phyloP scores from a whole-genome alignment of 1,140 invertebrate genomes.

The Lucilia cuprina region DNA sequence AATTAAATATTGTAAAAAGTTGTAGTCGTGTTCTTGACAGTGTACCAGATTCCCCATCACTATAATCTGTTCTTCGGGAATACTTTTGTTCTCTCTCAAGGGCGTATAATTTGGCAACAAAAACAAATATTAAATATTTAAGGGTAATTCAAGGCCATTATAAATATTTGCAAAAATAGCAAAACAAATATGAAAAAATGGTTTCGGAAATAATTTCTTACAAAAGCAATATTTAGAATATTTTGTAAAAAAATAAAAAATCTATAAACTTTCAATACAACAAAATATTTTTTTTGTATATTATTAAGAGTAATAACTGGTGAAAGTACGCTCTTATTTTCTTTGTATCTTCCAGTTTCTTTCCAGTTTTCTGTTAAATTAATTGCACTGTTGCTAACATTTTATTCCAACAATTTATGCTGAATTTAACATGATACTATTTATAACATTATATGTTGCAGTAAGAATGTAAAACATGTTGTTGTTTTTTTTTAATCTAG shows the following conservation, averaged over 20 bases:
- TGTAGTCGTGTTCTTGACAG: too few relatives aligned
- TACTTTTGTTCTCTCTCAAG: not conserved
- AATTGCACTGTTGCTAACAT: not conserved
- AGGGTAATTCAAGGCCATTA: not conserved
- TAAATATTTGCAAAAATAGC: not conserved
- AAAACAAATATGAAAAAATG: not conserved
- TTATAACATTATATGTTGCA: not conserved
- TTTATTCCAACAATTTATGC: not conserved
- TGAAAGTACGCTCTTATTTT: not conserved
- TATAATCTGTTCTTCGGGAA: not conserved
- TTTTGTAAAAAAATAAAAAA: too few relatives aligned
- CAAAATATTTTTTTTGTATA: not conserved
- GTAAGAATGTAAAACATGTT: too few relatives aligned
- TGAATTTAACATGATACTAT: not conserved
- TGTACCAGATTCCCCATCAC: not conserved
- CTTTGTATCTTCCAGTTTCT: not conserved
- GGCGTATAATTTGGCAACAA: not conserved
- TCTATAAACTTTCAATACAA: not conserved
- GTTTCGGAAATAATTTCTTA: not conserved
- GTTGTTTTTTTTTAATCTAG: not conserved
- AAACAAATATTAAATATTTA: not conserved
- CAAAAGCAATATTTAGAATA: not conserved
- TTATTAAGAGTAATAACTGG: not conserved
- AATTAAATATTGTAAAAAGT: too few relatives aligned
- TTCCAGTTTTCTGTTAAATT: not conserved